phyloP scores from a whole-genome alignment of 2,113 vertebrate genomes.

The Nicator chloris region DNA sequence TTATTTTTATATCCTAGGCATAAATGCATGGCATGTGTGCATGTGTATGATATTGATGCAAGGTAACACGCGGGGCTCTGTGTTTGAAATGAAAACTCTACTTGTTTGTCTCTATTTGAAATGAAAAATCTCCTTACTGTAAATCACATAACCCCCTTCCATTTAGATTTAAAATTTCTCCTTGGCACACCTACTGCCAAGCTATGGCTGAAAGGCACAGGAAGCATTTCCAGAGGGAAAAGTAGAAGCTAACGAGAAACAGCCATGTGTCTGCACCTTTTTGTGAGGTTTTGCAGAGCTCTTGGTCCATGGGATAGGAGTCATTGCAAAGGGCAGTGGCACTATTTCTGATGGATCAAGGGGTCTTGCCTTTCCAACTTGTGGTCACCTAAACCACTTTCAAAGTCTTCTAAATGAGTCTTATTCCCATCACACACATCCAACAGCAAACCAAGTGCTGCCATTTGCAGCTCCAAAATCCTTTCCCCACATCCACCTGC shows the following conservation, averaged over 20 bases:
- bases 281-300: rapidly evolving
- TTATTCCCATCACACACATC: neutral
- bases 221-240: neutral
- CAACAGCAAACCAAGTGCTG: neutral
- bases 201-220: neutral
- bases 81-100: neutral
- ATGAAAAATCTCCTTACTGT: neutral
- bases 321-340: neutral
- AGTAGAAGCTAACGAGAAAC: neutral
- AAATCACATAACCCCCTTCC: neutral
- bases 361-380: neutral
- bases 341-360: neutral
- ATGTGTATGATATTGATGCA: neutral
- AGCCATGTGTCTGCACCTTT: rapidly evolving
- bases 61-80: neutral
- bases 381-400: neutral
- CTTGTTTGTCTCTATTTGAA: neutral
- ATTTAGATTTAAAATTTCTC: neutral
- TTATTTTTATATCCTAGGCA: neutral
- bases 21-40: neutral
- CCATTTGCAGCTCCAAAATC: neutral
- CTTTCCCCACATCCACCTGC: neutral
- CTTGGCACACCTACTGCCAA: neutral
- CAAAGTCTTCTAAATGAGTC: neutral
- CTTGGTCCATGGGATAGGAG: neutral